Percentiles rank a stretch among this genome's conserved stretches.
Conservation (phyloP, 2,888 invertebrate species). For the Patella pellucida region DNA sequence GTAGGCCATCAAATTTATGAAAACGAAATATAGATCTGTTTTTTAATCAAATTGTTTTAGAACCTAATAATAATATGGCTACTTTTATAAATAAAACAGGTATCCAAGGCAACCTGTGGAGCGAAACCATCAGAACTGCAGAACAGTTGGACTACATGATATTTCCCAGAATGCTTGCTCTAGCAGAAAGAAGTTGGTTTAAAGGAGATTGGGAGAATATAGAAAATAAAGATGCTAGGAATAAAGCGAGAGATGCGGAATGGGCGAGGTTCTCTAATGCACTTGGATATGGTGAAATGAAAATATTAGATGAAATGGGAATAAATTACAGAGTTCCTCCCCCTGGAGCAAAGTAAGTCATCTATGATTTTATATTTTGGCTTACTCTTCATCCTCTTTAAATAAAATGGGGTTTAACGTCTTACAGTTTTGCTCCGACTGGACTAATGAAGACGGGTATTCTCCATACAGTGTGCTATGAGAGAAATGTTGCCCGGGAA, state of each 20-base stretch:
- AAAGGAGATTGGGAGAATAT: constrained; percentile 58
- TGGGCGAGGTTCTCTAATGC: constrained; percentile 52
- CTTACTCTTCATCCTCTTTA: too few relatives aligned
- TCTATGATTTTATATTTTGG: background rate
- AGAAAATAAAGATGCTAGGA: background rate
- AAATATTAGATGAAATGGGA: constrained; percentile 44
- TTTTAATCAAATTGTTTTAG: too few relatives aligned
- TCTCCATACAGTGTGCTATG: too few relatives aligned
- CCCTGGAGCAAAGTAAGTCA: constrained; percentile 56
- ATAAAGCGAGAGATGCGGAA: constrained; percentile 34
- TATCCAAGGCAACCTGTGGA: constrained; percentile 62
- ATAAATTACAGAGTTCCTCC: constrained; percentile 52
- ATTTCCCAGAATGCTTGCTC: constrained; percentile 56
- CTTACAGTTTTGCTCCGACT: too few relatives aligned
- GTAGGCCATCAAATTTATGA: too few relatives aligned
- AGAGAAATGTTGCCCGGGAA: too few relatives aligned
- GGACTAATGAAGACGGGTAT: too few relatives aligned
- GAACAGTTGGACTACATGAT: constrained; percentile 53
- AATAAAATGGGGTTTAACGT: too few relatives aligned
- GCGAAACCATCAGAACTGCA: constrained; percentile 49
- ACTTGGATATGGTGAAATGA: constrained; percentile 50
- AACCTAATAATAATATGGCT: too few relatives aligned
- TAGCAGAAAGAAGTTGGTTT: constrained; percentile 66
- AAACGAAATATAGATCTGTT: too few relatives aligned
- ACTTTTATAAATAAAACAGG: constrained; percentile 39